Conservation (phyloP, 2,888 invertebrate species). For the Tenthredo distinguenda region DNA sequence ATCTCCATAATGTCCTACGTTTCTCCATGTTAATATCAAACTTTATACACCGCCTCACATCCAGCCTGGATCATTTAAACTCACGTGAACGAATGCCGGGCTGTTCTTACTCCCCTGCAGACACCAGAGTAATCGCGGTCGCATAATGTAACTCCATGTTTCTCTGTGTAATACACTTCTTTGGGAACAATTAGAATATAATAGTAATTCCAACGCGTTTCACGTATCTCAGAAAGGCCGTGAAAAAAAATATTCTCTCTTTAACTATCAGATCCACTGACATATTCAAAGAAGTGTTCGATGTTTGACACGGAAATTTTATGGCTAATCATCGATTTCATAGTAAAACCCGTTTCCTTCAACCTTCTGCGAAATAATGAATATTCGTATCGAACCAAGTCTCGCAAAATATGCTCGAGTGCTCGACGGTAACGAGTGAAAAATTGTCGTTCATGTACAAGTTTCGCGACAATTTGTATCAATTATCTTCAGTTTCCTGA, state of each 20-base stretch:
- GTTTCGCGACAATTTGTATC: constrained; percentile 25
- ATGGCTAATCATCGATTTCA: not conserved
- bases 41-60: constrained; percentile 58
- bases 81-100: constrained; percentile 12
- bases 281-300: not conserved
- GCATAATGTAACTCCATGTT: constrained; percentile 16
- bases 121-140: not conserved
- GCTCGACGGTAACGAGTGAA: constrained; percentile 29
- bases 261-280: too few relatives aligned
- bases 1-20: constrained; percentile 62
- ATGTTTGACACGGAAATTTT: not conserved
- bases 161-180: not conserved
- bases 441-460: constrained; percentile 12
- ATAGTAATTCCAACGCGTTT: not conserved
- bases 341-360: not conserved
- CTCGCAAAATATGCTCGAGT: not conserved
- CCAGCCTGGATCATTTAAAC: constrained; percentile 30
- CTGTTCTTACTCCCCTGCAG: not conserved
- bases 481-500: constrained; percentile 16
- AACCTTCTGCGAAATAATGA: not conserved
- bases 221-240: not conserved
- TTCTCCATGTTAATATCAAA: constrained; percentile 62
- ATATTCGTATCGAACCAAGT: not conserved
- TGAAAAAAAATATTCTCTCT: not conserved
- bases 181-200: not conserved